These are phyloP conservation scores for Leptarthrus brevirostris DNA, from an alignment of 2,888 invertebrate genomes.

Conservation along the genomic window DNA sequence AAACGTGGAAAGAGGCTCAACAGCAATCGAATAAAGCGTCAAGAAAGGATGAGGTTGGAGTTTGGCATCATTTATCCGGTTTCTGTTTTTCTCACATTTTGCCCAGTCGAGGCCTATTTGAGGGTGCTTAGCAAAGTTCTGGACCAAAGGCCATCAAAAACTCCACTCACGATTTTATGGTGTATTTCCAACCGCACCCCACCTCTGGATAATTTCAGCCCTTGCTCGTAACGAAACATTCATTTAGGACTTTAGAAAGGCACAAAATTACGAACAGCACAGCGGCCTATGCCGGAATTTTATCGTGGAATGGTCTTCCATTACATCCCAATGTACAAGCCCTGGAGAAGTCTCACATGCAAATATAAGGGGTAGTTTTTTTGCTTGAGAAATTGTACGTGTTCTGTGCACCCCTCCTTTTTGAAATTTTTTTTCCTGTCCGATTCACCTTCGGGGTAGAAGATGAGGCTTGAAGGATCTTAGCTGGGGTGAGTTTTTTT, in stretches of 20 bases:
- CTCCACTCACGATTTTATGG: slow-evolving; percentile 27
- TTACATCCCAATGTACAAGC: background rate
- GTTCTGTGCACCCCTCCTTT: slow-evolving; percentile 9
- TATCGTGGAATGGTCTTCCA: background rate
- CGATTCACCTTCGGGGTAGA: slow-evolving; percentile 16
- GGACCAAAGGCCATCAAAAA: slow-evolving; percentile 7
- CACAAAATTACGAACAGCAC: slow-evolving; percentile 12
- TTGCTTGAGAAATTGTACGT: background rate
- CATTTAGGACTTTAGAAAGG: slow-evolving; percentile 11
- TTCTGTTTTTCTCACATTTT: slow-evolving; percentile 6
- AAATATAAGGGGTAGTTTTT: slow-evolving; percentile 1
- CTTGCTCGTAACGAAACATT: background rate
- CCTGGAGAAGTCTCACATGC: background rate
- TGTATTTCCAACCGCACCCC: background rate
- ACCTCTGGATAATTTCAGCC: background rate
- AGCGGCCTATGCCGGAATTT: slow-evolving; percentile 34
- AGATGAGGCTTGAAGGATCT: slow-evolving; percentile 17
- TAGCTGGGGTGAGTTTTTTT: slow-evolving; percentile 1
- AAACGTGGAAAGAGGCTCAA: background rate
- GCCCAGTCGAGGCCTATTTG: slow-evolving; percentile 8
- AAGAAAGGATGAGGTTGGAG: background rate
- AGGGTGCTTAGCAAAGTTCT: slow-evolving; percentile 32
- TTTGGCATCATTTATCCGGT: background rate
- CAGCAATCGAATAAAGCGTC: background rate
- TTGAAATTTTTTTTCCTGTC: background rate